phyloP scores from a whole-genome alignment of 37 sponge, comb jelly and placozoan species.

The Axinella damicornis region DNA sequence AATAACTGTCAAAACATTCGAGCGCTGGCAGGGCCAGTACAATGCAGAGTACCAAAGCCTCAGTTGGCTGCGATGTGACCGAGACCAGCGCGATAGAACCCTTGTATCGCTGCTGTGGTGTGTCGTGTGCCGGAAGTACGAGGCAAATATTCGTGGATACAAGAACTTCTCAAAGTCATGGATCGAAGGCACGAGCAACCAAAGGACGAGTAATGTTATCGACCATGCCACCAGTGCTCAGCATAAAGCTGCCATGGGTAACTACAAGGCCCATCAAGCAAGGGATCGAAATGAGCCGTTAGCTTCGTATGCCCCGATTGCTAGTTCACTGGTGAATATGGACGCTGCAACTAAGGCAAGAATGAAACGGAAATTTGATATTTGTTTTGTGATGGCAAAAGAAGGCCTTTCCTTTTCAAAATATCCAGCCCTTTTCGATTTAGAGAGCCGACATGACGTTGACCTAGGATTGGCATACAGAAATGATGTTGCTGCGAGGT shows the following conservation, averaged over 20 bases:
- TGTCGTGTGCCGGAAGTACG: neutral
- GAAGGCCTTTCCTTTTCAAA: constrained; percentile 45
- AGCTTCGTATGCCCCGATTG: constrained; percentile 32
- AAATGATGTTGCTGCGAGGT: neutral
- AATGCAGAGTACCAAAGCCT: neutral
- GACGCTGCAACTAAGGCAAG: constrained; percentile 10
- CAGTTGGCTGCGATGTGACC: neutral
- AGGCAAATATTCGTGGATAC: neutral
- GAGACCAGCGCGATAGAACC: neutral
- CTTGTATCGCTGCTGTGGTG: neutral
- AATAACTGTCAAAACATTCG: neutral
- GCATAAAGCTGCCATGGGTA: constrained; percentile 19
- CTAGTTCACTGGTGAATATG: constrained; percentile 4
- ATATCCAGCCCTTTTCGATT: constrained; percentile 7
- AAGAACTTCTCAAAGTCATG: constrained; percentile 6
- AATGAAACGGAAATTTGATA: constrained; percentile 33
- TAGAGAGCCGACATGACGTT: constrained; percentile 53
- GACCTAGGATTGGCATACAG: constrained; percentile 53
- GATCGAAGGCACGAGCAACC: neutral
- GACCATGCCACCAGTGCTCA: constrained; percentile 5
- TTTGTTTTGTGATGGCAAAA: constrained; percentile 40
- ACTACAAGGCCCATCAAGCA: constrained; percentile 12
- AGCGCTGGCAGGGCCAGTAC: no score
- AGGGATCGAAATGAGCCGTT: constrained; percentile 39
- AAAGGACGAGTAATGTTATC: neutral